Conservation (phyloP, 2,797 vertebrate genomes). For the Myoxocephalus aenaeus region DNA sequence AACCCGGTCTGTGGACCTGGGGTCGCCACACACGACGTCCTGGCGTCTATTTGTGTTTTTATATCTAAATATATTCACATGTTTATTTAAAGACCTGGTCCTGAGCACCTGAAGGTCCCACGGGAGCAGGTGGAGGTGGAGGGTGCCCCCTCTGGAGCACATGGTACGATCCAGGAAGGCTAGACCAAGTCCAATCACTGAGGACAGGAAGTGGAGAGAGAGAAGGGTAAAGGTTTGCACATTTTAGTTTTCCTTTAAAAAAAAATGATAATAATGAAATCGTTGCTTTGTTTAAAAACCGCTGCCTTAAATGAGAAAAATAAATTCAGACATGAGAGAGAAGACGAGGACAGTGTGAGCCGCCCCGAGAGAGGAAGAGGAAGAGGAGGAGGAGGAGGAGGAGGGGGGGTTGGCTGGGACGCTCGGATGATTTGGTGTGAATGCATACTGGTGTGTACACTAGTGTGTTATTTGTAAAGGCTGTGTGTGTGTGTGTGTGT, state of each 20-base stretch:
- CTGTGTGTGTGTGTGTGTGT: constrained; percentile 47
- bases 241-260: constrained; percentile 32
- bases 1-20: no score
- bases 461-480: constrained; percentile 43
- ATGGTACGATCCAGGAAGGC: constrained; percentile 59
- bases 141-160: not conserved
- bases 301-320: constrained; percentile 62
- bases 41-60: constrained; percentile 10
- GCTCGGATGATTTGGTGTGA: constrained; percentile 71
- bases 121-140: no score
- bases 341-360: constrained; percentile 64
- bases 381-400: not conserved
- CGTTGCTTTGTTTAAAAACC: constrained; percentile 54
- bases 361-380: constrained; percentile 30
- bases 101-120: constrained; percentile 19
- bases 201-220: constrained; percentile 8
- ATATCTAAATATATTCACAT: constrained; percentile 24
- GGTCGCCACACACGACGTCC: no score
- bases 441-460: constrained; percentile 58
- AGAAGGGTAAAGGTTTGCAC: constrained; percentile 65
- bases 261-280: not conserved
- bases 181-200: constrained; percentile 40
- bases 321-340: constrained; percentile 29
- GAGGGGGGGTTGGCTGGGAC: constrained; percentile 33
- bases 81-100: not conserved